Conservation (phyloP, 2,888 invertebrate genomes). For the Strigamia transsilvanica region DNA sequence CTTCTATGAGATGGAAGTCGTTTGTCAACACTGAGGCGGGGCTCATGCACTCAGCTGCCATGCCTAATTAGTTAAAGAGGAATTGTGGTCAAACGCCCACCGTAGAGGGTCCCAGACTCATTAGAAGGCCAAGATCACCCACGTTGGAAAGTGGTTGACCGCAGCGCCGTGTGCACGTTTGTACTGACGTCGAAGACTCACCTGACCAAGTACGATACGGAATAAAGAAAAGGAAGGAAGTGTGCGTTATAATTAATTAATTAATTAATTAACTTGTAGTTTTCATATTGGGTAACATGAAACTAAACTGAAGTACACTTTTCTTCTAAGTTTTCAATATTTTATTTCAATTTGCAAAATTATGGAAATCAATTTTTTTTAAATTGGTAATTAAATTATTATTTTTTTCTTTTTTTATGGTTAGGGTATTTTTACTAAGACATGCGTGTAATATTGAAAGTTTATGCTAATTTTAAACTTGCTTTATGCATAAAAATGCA, state of each 20-base stretch:
- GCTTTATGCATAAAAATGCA: neutral
- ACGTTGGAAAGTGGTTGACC: conserved; percentile 29
- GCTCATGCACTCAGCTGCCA: conserved; percentile 25
- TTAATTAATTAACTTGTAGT: neutral
- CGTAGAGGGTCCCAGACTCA: conserved; percentile 16
- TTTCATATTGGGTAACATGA: too few relatives aligned
- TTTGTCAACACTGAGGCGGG: conserved; percentile 30
- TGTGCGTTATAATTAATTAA: neutral
- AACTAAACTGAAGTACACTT: too few relatives aligned
- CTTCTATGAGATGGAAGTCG: conserved; percentile 10
- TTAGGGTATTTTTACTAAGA: too few relatives aligned
- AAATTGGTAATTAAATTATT: too few relatives aligned
- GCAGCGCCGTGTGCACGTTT: conserved; percentile 21
- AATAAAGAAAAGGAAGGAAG: neutral
- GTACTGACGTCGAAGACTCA: neutral
- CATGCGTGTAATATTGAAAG: neutral
- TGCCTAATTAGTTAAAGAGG: conserved; percentile 30
- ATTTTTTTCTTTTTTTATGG: too few relatives aligned
- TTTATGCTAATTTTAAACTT: neutral
- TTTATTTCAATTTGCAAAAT: too few relatives aligned
- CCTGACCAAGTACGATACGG: neutral
- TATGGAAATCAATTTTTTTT: too few relatives aligned
- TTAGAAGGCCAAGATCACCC: conserved; percentile 26
- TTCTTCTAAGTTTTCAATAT: too few relatives aligned
- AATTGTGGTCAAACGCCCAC: conserved; percentile 25